These are phyloP conservation scores for Eucriotettix oculatus DNA, from an alignment of 2,888 invertebrate genomes.

Conservation along the genomic window DNA sequence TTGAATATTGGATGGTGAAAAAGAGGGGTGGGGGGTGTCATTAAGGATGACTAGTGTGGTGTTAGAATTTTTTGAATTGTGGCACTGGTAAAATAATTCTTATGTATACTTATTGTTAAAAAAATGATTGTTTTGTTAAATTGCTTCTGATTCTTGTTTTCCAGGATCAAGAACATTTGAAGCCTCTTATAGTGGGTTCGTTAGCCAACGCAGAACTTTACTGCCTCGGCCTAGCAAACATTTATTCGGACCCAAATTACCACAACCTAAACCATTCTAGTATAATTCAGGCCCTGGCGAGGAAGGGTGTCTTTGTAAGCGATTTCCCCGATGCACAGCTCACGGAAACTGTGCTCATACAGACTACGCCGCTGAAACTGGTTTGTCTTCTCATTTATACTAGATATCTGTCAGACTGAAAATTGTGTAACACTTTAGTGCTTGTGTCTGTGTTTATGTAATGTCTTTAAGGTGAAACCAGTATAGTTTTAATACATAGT, in stretches of 20 bases:
- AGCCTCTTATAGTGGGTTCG: slow-evolving; percentile 80
- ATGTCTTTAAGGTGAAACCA: no score
- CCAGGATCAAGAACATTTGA: slow-evolving; percentile 82
- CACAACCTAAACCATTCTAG: slow-evolving; percentile 91
- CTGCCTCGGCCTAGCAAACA: slow-evolving; percentile 83
- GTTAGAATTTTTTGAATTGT: no score
- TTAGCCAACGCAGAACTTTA: slow-evolving; percentile 89
- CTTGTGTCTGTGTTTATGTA: no score
- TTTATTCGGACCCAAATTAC: slow-evolving; percentile 92
- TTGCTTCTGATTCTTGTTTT: slow-evolving; percentile 17
- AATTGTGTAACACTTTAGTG: neutral
- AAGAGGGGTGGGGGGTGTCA: no score
- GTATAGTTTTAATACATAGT: no score
- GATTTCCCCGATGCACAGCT: slow-evolving; percentile 75
- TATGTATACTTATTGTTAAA: no score
- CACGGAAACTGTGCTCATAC: slow-evolving; percentile 89
- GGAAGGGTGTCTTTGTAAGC: slow-evolving; percentile 76
- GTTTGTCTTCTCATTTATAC: slow-evolving; percentile 28
- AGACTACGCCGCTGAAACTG: slow-evolving; percentile 87
- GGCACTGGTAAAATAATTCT: no score
- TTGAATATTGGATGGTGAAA: no score
- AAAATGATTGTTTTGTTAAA: no score
- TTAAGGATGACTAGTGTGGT: no score
- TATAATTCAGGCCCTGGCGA: slow-evolving; percentile 65
- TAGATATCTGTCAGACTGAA: neutral